Evolutionary conservation across 2,888 invertebrate genomes (phyloP).

Genomic region (Busseola fusca): DNA sequence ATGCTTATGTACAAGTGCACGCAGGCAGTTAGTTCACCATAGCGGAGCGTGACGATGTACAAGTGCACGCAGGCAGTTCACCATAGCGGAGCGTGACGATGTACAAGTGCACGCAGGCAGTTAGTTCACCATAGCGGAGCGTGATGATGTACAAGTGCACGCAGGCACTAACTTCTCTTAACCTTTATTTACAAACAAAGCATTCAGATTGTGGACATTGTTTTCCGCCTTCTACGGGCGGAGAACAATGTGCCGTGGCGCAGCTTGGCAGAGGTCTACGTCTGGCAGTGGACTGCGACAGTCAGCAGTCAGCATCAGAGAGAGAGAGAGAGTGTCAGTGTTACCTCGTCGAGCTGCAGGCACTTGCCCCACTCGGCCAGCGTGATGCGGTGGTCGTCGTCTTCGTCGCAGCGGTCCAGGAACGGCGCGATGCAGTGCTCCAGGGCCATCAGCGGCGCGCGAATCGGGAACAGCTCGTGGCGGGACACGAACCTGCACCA

Average conservation of each 20-base stretch:
- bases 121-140: too few species aligned
- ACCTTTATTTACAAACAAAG: background rate
- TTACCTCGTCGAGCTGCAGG: slow-evolving; percentile 93
- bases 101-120: background rate
- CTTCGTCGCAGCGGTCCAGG: slow-evolving; percentile 96
- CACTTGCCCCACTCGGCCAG: slow-evolving; percentile 98
- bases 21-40: background rate
- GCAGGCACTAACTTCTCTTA: background rate
- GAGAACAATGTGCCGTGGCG: background rate
- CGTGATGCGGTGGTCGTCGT: slow-evolving; percentile 97
- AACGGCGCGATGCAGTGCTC: slow-evolving; percentile 99
- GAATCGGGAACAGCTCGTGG: slow-evolving; percentile 98
- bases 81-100: too few species aligned
- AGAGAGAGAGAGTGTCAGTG: background rate
- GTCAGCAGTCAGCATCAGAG: background rate
- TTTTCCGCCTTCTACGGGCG: too few species aligned
- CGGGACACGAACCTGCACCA: slow-evolving; percentile 91
- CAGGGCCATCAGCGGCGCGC: slow-evolving; percentile 97
- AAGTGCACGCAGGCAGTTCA: too few species aligned
- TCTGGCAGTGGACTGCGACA: background rate
- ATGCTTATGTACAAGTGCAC: background rate
- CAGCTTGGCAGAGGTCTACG: background rate
- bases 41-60: too few species aligned
- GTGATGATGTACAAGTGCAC: too few species aligned
- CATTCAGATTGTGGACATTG: background rate